Percentiles rank a stretch among this genome's conserved stretches.
Evolutionary conservation across 2,797 vertebrate species (phyloP).

Genomic region (Halcyon leucocephala): DNA sequence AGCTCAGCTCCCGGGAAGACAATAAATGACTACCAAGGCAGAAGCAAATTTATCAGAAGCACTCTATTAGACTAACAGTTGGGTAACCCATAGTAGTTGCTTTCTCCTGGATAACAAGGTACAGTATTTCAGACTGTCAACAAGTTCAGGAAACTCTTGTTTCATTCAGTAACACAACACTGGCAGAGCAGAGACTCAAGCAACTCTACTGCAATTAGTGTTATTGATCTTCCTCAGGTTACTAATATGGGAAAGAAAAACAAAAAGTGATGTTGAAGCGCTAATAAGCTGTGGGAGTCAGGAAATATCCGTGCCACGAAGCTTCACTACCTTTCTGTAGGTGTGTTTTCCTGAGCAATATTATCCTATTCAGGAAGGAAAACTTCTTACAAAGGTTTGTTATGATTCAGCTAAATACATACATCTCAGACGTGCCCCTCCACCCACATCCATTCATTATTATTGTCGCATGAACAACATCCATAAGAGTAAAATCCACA

Average conservation of each 20-base stretch:
- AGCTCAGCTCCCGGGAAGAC: neutral
- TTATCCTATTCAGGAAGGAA: neutral
- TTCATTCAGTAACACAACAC: constrained; percentile 25
- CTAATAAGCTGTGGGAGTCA: neutral
- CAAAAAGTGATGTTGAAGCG: neutral
- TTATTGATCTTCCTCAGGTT: neutral
- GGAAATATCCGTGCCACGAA: neutral
- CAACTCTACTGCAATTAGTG: neutral
- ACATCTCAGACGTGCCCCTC: neutral
- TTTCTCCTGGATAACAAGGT: neutral
- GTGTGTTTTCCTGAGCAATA: neutral
- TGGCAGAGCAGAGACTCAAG: neutral
- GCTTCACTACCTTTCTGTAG: neutral
- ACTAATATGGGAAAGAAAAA: neutral
- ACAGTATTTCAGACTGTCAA: neutral
- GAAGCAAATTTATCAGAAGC: neutral
- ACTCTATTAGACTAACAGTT: neutral
- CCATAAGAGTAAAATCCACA: neutral
- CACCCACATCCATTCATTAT: neutral
- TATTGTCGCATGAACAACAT: neutral
- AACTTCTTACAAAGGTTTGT: neutral
- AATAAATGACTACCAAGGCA: neutral
- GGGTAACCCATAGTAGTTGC: neutral
- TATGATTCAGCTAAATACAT: neutral
- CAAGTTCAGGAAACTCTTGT: neutral